Percentiles rank a stretch among this genome's conserved stretches.
These are phyloP conservation scores for Rhipidura dahli DNA, from an alignment of 2,113 vertebrate species.

Conservation along the genomic window DNA sequence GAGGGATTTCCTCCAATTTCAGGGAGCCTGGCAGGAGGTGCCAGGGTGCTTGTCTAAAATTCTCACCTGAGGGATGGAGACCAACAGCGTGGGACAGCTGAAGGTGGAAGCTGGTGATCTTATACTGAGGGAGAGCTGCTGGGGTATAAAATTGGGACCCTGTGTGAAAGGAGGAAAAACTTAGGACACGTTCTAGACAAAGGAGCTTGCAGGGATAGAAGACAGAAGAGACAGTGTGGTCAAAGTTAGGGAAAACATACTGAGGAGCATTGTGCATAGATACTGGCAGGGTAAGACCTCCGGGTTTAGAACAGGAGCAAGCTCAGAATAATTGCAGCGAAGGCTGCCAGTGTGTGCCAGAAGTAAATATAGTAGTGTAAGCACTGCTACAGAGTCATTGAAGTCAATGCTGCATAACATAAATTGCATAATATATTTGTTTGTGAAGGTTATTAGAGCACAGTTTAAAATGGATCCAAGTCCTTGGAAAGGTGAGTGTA, in stretches of 20 bases:
- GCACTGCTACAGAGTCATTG: conserved; percentile 46
- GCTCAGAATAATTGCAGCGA: not conserved
- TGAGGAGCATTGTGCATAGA: not conserved
- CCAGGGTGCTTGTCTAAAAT: not conserved
- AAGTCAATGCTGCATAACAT: conserved; percentile 44
- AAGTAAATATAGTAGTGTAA: conserved; percentile 58
- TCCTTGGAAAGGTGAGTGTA: conserved; percentile 40
- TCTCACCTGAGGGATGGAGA: not conserved
- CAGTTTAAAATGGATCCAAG: not conserved
- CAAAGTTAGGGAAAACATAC: not conserved
- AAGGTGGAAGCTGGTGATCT: not conserved
- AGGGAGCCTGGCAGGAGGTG: not conserved
- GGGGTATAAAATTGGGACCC: not conserved
- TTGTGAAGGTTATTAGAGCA: conserved; percentile 33
- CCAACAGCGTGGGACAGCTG: not conserved
- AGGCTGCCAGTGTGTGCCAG: not conserved
- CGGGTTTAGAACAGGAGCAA: not conserved
- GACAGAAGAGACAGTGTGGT: not conserved
- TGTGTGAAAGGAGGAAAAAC: not conserved
- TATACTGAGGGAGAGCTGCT: not conserved
- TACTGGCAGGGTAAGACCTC: not conserved
- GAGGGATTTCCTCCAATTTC: not conserved
- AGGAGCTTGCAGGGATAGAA: not conserved
- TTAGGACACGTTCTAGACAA: fast-evolving
- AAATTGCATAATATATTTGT: conserved; percentile 59